These are phyloP conservation scores for Leucophora obtusa DNA, from an alignment of 2,888 invertebrate genomes.

Conservation along the genomic window DNA sequence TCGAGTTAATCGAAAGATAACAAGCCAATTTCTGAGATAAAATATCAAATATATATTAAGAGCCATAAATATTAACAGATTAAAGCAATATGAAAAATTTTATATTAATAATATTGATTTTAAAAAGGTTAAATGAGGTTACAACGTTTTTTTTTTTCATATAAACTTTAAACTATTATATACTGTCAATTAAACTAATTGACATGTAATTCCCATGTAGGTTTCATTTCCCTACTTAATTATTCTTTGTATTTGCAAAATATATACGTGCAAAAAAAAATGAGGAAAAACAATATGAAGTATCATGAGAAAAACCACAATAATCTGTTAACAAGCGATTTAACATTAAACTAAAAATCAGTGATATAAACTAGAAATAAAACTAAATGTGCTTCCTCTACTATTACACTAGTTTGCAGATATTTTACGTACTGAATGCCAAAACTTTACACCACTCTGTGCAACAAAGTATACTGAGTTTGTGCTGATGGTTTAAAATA, in stretches of 20 bases:
- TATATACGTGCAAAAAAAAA: too few species aligned
- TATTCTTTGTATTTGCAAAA: conserved; percentile 20
- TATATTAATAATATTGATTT: neutral
- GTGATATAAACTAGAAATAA: neutral
- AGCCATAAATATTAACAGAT: neutral
- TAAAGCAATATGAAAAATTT: neutral
- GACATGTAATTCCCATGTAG: conserved; percentile 31
- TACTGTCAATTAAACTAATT: conserved; percentile 46
- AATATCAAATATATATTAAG: neutral
- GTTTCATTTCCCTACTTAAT: conserved; percentile 18
- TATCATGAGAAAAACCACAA: neutral
- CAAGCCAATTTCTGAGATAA: conserved; percentile 35
- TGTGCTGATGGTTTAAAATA: too few species aligned
- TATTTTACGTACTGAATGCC: too few species aligned
- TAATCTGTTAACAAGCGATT: neutral
- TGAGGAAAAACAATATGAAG: neutral
- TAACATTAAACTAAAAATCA: neutral
- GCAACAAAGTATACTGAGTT: too few species aligned
- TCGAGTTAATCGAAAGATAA: conserved; percentile 53
- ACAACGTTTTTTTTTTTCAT: neutral
- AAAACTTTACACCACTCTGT: too few species aligned
- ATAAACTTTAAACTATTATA: neutral
- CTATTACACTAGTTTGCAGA: too few species aligned
- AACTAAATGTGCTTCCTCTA: neutral
- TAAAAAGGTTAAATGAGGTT: neutral